These are phyloP conservation scores for Ptycholaimellus sp. DNA, from an alignment of 2,888 invertebrate species.

Conservation along the genomic window DNA sequence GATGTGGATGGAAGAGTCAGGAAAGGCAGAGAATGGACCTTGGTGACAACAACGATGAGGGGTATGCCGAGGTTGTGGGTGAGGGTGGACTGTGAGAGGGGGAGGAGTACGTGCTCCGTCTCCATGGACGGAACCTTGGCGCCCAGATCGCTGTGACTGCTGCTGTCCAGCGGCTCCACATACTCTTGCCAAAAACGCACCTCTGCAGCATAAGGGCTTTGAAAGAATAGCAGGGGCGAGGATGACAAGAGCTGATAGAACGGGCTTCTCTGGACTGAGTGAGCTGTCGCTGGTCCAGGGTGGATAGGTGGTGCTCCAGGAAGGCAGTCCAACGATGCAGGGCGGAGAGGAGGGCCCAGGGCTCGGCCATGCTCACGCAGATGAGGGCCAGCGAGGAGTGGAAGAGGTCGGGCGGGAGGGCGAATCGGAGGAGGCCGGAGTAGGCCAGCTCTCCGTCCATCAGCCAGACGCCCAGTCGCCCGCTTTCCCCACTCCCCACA, in stretches of 20 bases:
- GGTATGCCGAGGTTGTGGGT: slow-evolving; percentile 78
- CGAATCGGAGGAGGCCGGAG: slow-evolving; percentile 65
- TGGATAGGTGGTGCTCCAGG: slow-evolving; percentile 63
- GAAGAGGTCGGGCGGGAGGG: slow-evolving; percentile 41
- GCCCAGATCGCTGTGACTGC: slow-evolving; percentile 8
- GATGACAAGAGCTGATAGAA: too few species aligned
- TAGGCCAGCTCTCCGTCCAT: slow-evolving; percentile 84
- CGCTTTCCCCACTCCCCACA: slow-evolving; percentile 24
- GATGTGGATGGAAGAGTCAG: background rate
- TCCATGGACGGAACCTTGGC: slow-evolving; percentile 9
- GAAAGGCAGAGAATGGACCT: too few species aligned
- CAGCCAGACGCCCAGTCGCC: slow-evolving; percentile 80
- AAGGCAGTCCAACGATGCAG: slow-evolving; percentile 66
- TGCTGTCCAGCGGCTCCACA: slow-evolving; percentile 22
- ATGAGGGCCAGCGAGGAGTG: slow-evolving; percentile 28
- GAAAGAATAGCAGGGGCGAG: too few species aligned
- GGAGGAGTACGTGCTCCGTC: slow-evolving; percentile 36
- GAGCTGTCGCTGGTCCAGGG: background rate
- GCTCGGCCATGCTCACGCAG: slow-evolving; percentile 81
- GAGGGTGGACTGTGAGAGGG: slow-evolving; percentile 51
- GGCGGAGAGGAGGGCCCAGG: slow-evolving; percentile 79
- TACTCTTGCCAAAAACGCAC: slow-evolving; percentile 29
- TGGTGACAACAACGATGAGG: slow-evolving; percentile 84
- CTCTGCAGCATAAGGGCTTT: slow-evolving; percentile 19
- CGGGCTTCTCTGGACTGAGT: too few species aligned